These are phyloP conservation scores for Nixonia krombeini DNA, from an alignment of 1,140 invertebrate species.

Conservation along the genomic window DNA sequence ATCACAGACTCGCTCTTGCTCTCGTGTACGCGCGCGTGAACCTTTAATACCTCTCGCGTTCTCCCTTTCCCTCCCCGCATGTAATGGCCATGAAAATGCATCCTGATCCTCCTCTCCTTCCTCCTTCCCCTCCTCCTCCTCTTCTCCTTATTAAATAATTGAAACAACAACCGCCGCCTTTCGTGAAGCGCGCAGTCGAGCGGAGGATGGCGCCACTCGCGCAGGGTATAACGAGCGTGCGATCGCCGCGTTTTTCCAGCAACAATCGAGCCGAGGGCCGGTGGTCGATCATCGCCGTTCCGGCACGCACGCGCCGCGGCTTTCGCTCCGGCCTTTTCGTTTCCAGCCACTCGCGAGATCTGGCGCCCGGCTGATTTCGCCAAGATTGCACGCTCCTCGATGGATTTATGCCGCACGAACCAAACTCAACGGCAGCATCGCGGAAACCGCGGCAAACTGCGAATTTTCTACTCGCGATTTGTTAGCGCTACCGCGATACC, in stretches of 20 bases:
- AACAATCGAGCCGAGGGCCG: slow-evolving; percentile 23
- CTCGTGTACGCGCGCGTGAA: slow-evolving; percentile 43
- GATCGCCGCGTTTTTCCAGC: too few species aligned
- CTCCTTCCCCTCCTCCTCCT: neutral
- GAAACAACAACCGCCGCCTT: too few species aligned
- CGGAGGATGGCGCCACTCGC: too few species aligned
- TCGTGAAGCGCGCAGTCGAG: too few species aligned
- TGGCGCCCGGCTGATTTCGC: slow-evolving; percentile 26
- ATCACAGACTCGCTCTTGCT: slow-evolving; percentile 62
- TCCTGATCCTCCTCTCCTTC: neutral
- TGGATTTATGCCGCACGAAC: slow-evolving; percentile 35
- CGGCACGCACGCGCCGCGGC: slow-evolving; percentile 13
- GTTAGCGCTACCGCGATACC: slow-evolving; percentile 17
- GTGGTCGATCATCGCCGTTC: slow-evolving; percentile 26
- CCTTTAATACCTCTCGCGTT: slow-evolving; percentile 36
- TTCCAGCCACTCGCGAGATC: slow-evolving; percentile 24
- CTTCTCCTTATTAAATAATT: neutral
- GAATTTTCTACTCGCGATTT: slow-evolving; percentile 30
- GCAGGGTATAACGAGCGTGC: too few species aligned
- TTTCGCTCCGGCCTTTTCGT: slow-evolving; percentile 14
- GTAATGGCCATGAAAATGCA: too few species aligned
- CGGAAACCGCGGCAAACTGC: slow-evolving; percentile 27
- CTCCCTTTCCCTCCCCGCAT: too few species aligned
- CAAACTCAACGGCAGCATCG: slow-evolving; percentile 10
- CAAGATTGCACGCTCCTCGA: slow-evolving; percentile 29